Conservation (phyloP, 2,113 vertebrate genomes). For the Python bivittatus region DNA sequence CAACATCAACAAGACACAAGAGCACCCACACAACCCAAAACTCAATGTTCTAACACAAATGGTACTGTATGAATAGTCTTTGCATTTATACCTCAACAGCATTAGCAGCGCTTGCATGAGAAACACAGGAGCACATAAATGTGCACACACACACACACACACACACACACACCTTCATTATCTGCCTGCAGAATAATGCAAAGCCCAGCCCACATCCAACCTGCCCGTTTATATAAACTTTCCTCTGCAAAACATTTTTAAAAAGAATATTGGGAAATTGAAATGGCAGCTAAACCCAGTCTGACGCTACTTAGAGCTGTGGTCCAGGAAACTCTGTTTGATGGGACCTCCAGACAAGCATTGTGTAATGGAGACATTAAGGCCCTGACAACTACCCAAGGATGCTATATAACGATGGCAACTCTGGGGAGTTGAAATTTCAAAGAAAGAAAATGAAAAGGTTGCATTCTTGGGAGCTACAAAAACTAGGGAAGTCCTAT, state of each 20-base stretch:
- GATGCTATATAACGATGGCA: neutral
- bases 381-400: neutral
- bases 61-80: neutral
- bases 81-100: neutral
- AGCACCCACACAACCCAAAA: neutral
- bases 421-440: neutral
- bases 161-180: neutral
- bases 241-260: neutral
- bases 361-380: neutral
- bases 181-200: neutral
- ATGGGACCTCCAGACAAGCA: neutral
- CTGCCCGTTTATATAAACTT: neutral
- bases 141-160: too few relatives aligned
- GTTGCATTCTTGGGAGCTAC: neutral
- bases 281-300: neutral
- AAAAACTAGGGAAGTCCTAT: constrained; percentile 16
- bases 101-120: neutral
- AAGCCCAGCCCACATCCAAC: neutral
- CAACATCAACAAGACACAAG: neutral
- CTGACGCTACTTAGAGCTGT: neutral
- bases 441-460: constrained; percentile 15
- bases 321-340: neutral
- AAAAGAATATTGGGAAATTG: neutral
- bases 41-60: neutral
- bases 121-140: neutral